Evolutionary conservation across 2,797 vertebrate species (phyloP).

Genomic region (Gallinago stenura): DNA sequence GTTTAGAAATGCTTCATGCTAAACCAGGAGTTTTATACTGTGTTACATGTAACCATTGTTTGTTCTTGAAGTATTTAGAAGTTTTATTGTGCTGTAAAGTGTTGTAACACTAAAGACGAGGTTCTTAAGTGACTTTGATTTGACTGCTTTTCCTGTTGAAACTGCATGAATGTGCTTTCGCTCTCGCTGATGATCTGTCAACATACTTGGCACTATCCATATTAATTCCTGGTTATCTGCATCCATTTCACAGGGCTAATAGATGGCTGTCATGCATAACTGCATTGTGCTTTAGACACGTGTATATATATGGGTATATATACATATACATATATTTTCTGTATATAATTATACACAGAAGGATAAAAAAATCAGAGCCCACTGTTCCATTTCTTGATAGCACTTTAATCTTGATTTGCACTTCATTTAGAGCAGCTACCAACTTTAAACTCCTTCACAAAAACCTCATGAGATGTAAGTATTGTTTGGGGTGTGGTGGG

Average conservation of each 20-base stretch:
- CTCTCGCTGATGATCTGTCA: accelerated
- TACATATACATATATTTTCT: not conserved
- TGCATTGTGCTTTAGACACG: not conserved
- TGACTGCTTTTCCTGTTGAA: constrained; percentile 1
- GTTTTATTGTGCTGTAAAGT: not conserved
- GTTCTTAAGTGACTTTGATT: not conserved
- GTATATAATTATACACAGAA: not conserved
- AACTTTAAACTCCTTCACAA: not conserved
- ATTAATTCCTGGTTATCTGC: not conserved
- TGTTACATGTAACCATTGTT: not conserved
- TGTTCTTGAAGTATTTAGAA: not conserved
- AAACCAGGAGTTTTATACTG: not conserved
- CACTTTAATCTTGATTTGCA: not conserved
- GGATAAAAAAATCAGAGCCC: accelerated
- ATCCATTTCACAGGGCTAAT: not conserved
- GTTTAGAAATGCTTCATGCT: not conserved
- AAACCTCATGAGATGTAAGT: not conserved
- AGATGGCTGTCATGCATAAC: not conserved
- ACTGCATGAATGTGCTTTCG: not conserved
- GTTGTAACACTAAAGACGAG: not conserved
- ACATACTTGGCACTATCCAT: not conserved
- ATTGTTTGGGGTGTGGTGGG: not conserved
- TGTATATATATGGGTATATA: not conserved
- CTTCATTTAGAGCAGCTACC: not conserved
- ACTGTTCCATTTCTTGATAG: not conserved